Evolutionary conservation across 2,888 invertebrate genomes (phyloP).

Genomic region (Blera fallax): DNA sequence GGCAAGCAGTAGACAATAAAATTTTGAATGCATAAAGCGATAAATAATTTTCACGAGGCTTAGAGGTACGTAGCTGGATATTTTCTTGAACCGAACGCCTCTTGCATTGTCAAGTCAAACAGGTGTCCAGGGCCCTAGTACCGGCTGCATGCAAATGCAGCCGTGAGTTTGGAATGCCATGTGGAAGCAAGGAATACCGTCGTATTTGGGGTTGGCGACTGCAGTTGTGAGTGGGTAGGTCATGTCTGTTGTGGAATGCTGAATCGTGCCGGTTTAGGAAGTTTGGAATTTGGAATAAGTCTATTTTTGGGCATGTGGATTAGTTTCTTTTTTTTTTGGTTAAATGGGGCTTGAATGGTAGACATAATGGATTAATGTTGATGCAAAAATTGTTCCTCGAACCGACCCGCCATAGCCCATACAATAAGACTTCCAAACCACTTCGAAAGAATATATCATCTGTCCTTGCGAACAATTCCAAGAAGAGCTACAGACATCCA

Average conservation of each 20-base stretch:
- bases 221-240: conserved; percentile 38
- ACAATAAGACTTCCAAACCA: no score
- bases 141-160: not conserved
- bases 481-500: no score
- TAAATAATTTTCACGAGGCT: conserved; percentile 23
- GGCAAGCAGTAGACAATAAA: conserved; percentile 28
- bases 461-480: no score
- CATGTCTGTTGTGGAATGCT: conserved; percentile 33
- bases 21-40: conserved; percentile 38
- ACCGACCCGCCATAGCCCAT: no score
- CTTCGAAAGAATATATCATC: no score
- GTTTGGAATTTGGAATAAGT: conserved; percentile 18
- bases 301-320: not conserved
- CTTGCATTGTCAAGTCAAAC: conserved; percentile 12
- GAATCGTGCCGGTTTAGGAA: conserved; percentile 15
- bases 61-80: not conserved
- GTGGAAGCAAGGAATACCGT: conserved; percentile 7
- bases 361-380: no score
- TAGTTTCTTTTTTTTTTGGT: not conserved
- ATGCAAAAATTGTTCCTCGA: no score
- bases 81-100: conserved; percentile 1
- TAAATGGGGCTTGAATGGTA: not conserved
- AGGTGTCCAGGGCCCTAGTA: conserved; percentile 22
- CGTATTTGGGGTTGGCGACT: not conserved
- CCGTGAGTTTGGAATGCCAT: conserved; percentile 4